Base-by-base conservation (phyloP, 2,797 vertebrate species). In the Dermochelys coriacea region DNA sequence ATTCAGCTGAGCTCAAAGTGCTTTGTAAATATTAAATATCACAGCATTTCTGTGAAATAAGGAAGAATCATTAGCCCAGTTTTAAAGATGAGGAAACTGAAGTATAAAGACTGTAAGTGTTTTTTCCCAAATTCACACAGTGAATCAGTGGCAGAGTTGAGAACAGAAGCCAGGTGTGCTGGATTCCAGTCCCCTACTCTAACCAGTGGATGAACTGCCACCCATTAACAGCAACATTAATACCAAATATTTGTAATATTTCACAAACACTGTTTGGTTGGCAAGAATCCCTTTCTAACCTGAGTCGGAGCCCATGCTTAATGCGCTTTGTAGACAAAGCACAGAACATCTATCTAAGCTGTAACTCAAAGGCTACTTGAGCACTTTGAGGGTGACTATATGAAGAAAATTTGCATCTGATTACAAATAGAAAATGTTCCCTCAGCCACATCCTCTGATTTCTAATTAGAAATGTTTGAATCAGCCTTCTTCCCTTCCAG, bases 1-100 rank as follows among this genome's bases (percentile, higher is more conserved):
- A 25, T 55, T 55, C 25, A 41, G 23, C 23, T 57, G 82, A 92
- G 59, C 45, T 23, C 82, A 80, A 81, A 52, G 77, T n/a, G 18
- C n/a, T 68, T 68, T 68, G 16, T 9, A 68, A 68, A 68, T 68
- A 34, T 81, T 80, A 90, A 91, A 80, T 94, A 57, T 79, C 12
- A 80, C 3, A 77, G 82, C 12, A 81, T 31, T 51, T 64, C n/a
- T 34, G n/a, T 12, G 80, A 94, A 88, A 31, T 51, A 27, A 74
- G 34, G n/a, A 50, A 86, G 49, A 21, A 84, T 51, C 6, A 49
- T n/a, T 1, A 55, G 45, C 75, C 61, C 8, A 57, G 85, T 55
- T 83, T 61, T 91, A 27, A 55, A 94, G 45, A 89, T 41, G 34
- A 0, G 5, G 74, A 79, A 61, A 51, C 1, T 12, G 34, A 51